Conservation (phyloP, 2,113 vertebrate species). For the Paedocypris sp. region DNA sequence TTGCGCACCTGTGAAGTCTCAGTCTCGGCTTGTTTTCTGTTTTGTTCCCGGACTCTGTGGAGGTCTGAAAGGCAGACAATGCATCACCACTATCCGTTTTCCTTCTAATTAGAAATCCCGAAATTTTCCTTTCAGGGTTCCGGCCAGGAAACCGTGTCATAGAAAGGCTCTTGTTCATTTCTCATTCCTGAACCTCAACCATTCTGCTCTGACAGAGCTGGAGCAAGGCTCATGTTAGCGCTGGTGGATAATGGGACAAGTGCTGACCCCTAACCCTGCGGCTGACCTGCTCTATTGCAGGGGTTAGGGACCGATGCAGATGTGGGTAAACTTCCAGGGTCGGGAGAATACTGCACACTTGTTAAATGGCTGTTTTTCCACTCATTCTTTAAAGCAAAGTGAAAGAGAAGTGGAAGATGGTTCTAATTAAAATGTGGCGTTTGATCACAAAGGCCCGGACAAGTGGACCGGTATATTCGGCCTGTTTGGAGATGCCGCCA, state of each 20-base stretch:
- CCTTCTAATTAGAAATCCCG: slow-evolving; percentile 54
- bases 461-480: slow-evolving; percentile 31
- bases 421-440: slow-evolving; percentile 58
- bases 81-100: slow-evolving; percentile 52
- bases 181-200: slow-evolving; percentile 55
- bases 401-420: slow-evolving; percentile 50
- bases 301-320: slow-evolving; percentile 60
- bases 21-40: slow-evolving; percentile 46
- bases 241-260: slow-evolving; percentile 54
- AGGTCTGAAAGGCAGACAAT: slow-evolving; percentile 52
- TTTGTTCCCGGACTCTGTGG: slow-evolving; percentile 47
- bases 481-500: slow-evolving; percentile 31
- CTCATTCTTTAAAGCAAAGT: slow-evolving; percentile 43
- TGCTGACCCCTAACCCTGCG: slow-evolving; percentile 54
- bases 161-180: slow-evolving; percentile 55
- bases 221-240: slow-evolving; percentile 55
- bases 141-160: slow-evolving; percentile 46
- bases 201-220: slow-evolving; percentile 43
- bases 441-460: slow-evolving; percentile 49
- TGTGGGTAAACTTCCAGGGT: slow-evolving; percentile 64
- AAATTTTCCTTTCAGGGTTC: slow-evolving; percentile 52
- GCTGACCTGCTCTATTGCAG: slow-evolving; percentile 57
- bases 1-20: slow-evolving; percentile 59
- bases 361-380: slow-evolving; percentile 55
- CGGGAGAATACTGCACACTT: slow-evolving; percentile 55